Conservation (phyloP, 2,888 invertebrate genomes). For the Ditula angustiorana region DNA sequence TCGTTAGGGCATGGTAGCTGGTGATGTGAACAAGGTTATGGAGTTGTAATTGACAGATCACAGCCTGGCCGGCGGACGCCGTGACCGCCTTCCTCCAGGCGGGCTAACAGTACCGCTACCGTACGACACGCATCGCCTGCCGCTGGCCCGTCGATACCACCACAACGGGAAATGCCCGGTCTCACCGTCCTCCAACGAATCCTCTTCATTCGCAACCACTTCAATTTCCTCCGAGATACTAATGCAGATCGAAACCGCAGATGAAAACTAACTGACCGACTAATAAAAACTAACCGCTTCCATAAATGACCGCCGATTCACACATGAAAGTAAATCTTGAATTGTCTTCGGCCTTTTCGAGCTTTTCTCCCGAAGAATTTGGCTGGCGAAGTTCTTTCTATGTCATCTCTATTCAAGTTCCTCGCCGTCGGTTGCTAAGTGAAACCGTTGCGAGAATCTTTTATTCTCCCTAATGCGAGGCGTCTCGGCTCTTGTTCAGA, state of each 20-base stretch:
- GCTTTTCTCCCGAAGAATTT: conserved; percentile 63
- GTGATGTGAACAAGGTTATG: conserved; percentile 72
- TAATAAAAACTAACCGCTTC: conserved; percentile 50
- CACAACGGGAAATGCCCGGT: conserved; percentile 72
- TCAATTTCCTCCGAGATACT: conserved; percentile 67
- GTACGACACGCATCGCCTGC: conserved; percentile 66
- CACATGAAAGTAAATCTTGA: conserved; percentile 60
- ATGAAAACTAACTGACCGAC: conserved; percentile 54
- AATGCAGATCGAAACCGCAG: conserved; percentile 59
- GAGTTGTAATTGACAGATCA: conserved; percentile 77
- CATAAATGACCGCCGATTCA: conserved; percentile 46
- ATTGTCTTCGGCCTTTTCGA: conserved; percentile 48
- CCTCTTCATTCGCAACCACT: conserved; percentile 58
- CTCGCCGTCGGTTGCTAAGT: conserved; percentile 77
- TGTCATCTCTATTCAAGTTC: conserved; percentile 71
- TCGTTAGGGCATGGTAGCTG: conserved; percentile 57
- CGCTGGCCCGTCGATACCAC: conserved; percentile 53
- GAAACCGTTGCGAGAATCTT: conserved; percentile 75
- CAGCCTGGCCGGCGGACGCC: conserved; percentile 63
- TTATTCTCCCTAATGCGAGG: conserved; percentile 77
- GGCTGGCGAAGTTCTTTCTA: conserved; percentile 62
- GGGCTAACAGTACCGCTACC: conserved; percentile 76
- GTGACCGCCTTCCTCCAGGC: conserved; percentile 69
- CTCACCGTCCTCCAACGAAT: conserved; percentile 51
- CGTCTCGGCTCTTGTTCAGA: conserved; percentile 81